phyloP scores from a whole-genome alignment of 2,797 vertebrate species.

The Champsocephalus gunnari region DNA sequence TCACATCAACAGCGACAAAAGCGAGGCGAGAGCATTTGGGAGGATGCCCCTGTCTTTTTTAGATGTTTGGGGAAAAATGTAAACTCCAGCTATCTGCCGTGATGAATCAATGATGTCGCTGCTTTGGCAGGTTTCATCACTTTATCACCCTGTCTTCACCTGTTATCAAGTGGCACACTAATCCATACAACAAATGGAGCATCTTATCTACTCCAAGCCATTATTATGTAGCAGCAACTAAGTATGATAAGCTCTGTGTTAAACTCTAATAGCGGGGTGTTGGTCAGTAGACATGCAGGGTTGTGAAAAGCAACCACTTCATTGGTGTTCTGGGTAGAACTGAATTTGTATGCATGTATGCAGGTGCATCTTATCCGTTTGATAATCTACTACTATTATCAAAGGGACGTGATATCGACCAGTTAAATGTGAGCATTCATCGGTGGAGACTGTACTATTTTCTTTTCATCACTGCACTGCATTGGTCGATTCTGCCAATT shows the following conservation, averaged over 20 bases:
- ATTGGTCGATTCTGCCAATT: neutral
- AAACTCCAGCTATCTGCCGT: conserved; percentile 31
- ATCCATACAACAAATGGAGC: conserved; percentile 57
- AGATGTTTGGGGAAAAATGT: conserved; percentile 19
- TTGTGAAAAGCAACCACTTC: conserved; percentile 3
- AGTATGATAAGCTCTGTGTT: conserved; percentile 37
- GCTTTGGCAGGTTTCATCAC: conserved; percentile 51
- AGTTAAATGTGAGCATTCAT: conserved; percentile 42
- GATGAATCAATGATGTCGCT: conserved; percentile 56
- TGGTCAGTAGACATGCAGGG: conserved; percentile 1
- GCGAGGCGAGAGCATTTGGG: conserved; percentile 32
- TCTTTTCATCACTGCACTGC: neutral
- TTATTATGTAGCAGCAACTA: conserved; percentile 30
- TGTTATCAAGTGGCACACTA: conserved; percentile 49
- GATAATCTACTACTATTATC: conserved; percentile 56
- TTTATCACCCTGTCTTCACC: conserved; percentile 39
- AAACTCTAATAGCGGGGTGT: conserved; percentile 7
- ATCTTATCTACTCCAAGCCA: conserved; percentile 58
- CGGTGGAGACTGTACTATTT: neutral
- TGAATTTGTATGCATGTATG: conserved; percentile 26
- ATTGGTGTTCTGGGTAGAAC: neutral
- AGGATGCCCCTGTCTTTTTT: conserved; percentile 42
- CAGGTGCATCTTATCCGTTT: conserved; percentile 26
- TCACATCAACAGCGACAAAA: conserved; percentile 42
- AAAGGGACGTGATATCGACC: conserved; percentile 37